phyloP scores from a whole-genome alignment of 2,797 vertebrate species.

The Staurois parvus region DNA sequence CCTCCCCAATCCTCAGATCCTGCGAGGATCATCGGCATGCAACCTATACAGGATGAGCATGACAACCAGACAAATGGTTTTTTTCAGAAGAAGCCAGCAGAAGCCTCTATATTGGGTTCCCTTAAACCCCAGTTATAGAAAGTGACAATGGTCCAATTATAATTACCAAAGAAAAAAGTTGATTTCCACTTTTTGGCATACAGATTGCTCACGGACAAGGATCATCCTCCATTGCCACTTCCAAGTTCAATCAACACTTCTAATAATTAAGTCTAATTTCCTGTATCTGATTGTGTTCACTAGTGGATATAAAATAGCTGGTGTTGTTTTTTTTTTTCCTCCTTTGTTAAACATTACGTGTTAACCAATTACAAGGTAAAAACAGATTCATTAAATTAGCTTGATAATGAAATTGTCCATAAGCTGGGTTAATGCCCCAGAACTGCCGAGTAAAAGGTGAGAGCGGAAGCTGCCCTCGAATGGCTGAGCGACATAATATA shows the following conservation, averaged over 20 bases:
- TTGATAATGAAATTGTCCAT: constrained; percentile 50
- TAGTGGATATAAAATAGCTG: background rate
- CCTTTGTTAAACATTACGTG: constrained; percentile 15
- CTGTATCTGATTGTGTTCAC: constrained; percentile 28
- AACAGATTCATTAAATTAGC: constrained; percentile 51
- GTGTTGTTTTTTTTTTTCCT: background rate
- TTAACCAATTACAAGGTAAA: constrained; percentile 56
- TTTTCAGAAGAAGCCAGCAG: too few relatives aligned
- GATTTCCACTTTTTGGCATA: too few relatives aligned
- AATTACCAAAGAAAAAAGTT: too few relatives aligned
- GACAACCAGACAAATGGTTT: too few relatives aligned
- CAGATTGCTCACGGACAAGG: background rate
- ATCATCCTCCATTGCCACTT: constrained; percentile 21
- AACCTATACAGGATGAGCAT: too few relatives aligned
- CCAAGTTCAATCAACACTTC: constrained; percentile 30
- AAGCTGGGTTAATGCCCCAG: constrained; percentile 53
- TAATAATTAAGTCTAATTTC: constrained; percentile 41
- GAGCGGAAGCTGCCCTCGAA: constrained; percentile 17
- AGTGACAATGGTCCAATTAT: too few relatives aligned
- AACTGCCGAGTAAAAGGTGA: constrained; percentile 20
- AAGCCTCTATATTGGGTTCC: too few relatives aligned
- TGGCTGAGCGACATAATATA: background rate
- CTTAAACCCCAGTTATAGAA: too few relatives aligned
- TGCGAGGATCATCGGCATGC: too few relatives aligned
- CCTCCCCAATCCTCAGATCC: too few relatives aligned